phyloP scores from a whole-genome alignment of 2,113 vertebrate genomes.

The Ptychochromis oligacanthus region DNA sequence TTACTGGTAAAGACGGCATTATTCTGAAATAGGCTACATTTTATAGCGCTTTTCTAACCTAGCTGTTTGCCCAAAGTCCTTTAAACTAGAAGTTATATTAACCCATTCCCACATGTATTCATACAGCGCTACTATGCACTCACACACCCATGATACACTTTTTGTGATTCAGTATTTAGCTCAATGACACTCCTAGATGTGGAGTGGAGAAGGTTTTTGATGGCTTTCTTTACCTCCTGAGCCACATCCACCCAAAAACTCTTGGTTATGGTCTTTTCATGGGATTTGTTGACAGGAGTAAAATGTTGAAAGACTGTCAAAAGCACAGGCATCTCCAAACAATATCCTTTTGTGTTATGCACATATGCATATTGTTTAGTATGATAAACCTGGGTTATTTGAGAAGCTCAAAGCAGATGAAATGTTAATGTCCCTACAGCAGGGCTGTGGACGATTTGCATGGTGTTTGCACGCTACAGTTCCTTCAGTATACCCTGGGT shows the following conservation, averaged over 20 bases:
- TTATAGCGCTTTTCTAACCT: not conserved
- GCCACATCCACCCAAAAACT: not conserved
- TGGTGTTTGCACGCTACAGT: not conserved
- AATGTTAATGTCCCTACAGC: not conserved
- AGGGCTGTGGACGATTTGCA: not conserved
- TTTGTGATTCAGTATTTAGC: not conserved
- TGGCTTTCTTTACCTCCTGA: not conserved
- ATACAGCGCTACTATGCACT: not conserved
- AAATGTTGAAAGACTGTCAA: not conserved
- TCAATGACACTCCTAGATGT: not conserved
- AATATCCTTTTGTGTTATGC: constrained; percentile 20
- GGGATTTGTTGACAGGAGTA: not conserved
- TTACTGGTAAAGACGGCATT: not conserved
- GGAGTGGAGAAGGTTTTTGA: not conserved
- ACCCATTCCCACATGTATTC: too few species aligned
- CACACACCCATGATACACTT: not conserved
- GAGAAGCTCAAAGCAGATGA: constrained; percentile 28
- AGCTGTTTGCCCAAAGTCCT: too few species aligned
- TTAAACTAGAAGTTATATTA: too few species aligned
- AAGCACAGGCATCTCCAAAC: constrained; percentile 23
- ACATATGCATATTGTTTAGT: constrained; percentile 25
- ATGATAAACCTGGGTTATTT: constrained; percentile 6
- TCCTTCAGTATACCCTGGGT: constrained; percentile 2
- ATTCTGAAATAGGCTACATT: not conserved
- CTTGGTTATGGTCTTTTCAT: constrained; percentile 20